A percentile compares a stretch with the other conserved stretches of the same genome.
Conservation (phyloP, 2,888 invertebrate species). For the Cyclophora punctaria region DNA sequence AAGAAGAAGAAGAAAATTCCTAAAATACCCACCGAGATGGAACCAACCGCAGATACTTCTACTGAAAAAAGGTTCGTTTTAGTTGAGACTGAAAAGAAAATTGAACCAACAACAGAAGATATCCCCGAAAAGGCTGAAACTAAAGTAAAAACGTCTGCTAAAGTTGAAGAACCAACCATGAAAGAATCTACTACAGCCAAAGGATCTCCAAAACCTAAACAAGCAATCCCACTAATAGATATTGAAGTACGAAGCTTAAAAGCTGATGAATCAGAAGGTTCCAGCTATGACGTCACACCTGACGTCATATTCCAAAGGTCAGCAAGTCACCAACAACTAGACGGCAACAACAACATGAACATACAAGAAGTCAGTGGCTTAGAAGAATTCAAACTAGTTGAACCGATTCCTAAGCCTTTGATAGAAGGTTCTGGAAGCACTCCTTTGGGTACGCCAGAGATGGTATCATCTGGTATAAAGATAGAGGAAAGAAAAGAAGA, state of each 20-base stretch:
- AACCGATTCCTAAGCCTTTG: slow-evolving; percentile 23
- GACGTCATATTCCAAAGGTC: slow-evolving; percentile 53
- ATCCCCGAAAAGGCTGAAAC: neutral
- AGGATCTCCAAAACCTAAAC: slow-evolving; percentile 1
- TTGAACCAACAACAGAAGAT: neutral
- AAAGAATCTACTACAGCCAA: slow-evolving; percentile 5
- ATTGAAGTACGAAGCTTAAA: slow-evolving; percentile 31
- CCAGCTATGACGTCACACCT: slow-evolving; percentile 37
- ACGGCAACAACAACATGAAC: slow-evolving; percentile 46
- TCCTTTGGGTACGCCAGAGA: slow-evolving; percentile 28
- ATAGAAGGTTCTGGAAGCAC: slow-evolving; percentile 40
- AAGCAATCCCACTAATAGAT: slow-evolving; percentile 17
- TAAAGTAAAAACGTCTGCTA: neutral
- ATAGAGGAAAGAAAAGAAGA: slow-evolving; percentile 22
- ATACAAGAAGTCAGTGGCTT: slow-evolving; percentile 46
- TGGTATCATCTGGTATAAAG: slow-evolving; percentile 19
- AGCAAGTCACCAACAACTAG: slow-evolving; percentile 42
- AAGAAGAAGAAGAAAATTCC: slow-evolving; percentile 38
- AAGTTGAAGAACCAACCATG: slow-evolving; percentile 4
- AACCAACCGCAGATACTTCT: slow-evolving; percentile 1
- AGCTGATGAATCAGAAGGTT: slow-evolving; percentile 32
- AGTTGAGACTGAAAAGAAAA: slow-evolving; percentile 4
- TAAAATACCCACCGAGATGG: slow-evolving; percentile 16
- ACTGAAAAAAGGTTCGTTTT: neutral
- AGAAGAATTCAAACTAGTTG: slow-evolving; percentile 20